Evolutionary conservation across 1,140 invertebrate genomes (phyloP).

Genomic region (Monochamus saltuarius): DNA sequence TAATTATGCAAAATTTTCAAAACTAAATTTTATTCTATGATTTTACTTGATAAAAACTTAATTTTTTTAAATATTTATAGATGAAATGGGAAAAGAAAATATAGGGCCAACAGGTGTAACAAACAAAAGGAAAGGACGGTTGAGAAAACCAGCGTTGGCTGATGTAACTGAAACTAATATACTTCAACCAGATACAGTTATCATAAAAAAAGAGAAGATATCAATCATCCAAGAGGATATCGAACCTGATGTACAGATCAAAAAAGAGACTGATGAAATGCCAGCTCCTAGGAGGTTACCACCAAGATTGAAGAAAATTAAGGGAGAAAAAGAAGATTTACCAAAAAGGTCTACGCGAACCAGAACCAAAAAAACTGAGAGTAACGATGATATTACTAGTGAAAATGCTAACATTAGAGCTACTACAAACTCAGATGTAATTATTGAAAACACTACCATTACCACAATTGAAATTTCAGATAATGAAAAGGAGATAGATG

Average conservation of each 20-base stretch:
- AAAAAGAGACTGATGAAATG: not conserved
- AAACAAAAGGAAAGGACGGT: not conserved
- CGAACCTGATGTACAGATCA: not conserved
- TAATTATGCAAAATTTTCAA: too few species aligned
- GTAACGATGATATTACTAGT: not conserved
- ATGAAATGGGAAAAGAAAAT: too few species aligned
- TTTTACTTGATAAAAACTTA: too few species aligned
- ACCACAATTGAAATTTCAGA: not conserved
- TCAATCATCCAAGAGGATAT: not conserved
- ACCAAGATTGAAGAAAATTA: not conserved
- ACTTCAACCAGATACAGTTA: not conserved
- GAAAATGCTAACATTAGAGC: not conserved
- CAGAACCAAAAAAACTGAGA: conserved; percentile 1
- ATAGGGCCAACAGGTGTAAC: too few species aligned
- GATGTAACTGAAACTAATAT: not conserved
- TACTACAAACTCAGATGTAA: not conserved
- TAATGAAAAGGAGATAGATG: not conserved
- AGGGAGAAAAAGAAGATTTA: not conserved
- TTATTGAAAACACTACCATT: not conserved
- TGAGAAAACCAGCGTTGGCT: not conserved
- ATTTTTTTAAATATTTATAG: too few species aligned
- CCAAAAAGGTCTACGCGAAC: conserved; percentile 10
- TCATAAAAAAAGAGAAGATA: not conserved
- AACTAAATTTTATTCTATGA: too few species aligned
- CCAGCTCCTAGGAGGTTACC: not conserved